Base-by-base conservation (phyloP, 2,888 invertebrate species). In the Pomacea canaliculata region DNA sequence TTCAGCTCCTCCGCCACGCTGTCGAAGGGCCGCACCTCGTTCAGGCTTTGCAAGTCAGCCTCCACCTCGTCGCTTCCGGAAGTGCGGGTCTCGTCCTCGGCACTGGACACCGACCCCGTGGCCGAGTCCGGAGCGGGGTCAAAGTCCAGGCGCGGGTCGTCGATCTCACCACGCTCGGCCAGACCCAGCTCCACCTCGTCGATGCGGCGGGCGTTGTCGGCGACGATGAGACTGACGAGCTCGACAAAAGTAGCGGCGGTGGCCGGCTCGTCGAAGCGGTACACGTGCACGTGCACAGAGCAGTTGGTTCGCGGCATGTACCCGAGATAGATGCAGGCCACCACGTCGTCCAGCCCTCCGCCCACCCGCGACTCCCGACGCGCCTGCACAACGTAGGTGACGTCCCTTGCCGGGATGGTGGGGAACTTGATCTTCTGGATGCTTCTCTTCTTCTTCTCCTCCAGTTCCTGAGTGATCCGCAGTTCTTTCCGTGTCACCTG, bases 221-320 rank as follows among this genome's bases (percentile, higher is more conserved):
- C 94, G 85, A 96, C 89, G 77, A 98, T 91, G 13, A 95, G 94
- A 91, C 96, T 95, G 78, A 98, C 92, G 87, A 97, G 97, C 18
- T 94, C 94, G 89, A 95, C 95, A 78, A 99, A 93, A 89, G 96
- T 93, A 80, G 95, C 94, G 0, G 98, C 98, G 37, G 98, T 98
- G 89, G 96, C 95, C 82, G 96, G 94, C 16, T 96, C 96, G 91
- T 98, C 98, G 91, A 96, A 97, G 92, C 97, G 94, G 90, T 94
- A 98, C 74, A 97, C 97, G 90, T 99, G 98, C 5, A 97, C 97
- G 89, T 98, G 98, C 49, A 98, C 94, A 0, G 97, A 97, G 89
- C 97, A 96, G 84, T 96, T 95, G 13, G 97, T 97, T 76, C 96
- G 94, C 0, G 98, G 97, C 92, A 98, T 98, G 90, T 96, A 97